Conservation (phyloP, 2,113 vertebrate species). For the Tylochromis polylepis region DNA sequence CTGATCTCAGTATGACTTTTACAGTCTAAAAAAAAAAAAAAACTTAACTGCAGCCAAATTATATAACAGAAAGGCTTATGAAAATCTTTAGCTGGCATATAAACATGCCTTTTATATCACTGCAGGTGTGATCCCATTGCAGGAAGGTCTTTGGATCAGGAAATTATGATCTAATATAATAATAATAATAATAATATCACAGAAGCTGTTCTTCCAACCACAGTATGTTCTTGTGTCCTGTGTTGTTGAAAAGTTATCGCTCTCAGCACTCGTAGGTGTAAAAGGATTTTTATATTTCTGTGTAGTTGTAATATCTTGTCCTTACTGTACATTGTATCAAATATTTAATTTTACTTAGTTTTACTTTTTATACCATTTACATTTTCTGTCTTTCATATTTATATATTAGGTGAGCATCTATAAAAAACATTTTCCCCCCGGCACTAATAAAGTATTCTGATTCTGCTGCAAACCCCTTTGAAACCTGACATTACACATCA, state of each 20-base stretch:
- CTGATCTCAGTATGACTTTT: not conserved
- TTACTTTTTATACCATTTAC: not conserved
- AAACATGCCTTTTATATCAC: not conserved
- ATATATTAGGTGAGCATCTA: not conserved
- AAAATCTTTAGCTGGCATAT: not conserved
- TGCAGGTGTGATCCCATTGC: not conserved
- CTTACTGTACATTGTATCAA: not conserved
- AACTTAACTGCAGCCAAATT: not conserved
- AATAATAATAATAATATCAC: not conserved
- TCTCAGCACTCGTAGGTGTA: rapidly evolving
- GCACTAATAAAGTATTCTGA: not conserved
- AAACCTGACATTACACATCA: not conserved
- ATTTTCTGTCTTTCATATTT: not conserved
- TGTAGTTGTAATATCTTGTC: not conserved
- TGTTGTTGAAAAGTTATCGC: not conserved
- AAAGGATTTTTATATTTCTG: not conserved
- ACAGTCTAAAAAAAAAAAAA: not conserved
- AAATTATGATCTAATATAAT: not conserved
- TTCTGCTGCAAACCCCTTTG: not conserved
- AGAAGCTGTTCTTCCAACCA: rapidly evolving
- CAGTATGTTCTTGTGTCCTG: not conserved
- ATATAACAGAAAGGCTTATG: not conserved
- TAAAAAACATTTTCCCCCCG: not conserved
- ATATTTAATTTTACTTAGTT: not conserved
- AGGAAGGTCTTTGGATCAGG: not conserved